phyloP scores from a whole-genome alignment of 2,888 invertebrate genomes.

The Tillus elongatus region DNA sequence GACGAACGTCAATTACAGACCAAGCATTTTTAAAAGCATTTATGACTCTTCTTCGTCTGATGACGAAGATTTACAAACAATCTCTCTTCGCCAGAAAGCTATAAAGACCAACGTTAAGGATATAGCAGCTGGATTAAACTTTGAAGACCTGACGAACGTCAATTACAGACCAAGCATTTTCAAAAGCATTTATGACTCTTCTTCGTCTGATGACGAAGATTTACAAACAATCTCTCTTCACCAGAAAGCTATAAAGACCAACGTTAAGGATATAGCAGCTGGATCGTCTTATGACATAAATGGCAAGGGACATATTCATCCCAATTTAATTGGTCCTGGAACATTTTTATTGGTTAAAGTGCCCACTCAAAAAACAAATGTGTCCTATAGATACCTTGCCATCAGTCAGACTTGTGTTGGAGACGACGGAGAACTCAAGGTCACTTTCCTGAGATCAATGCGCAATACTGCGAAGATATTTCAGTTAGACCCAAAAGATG shows the following conservation, averaged over 20 bases:
- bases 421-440: conserved; percentile 11
- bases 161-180: too few relatives aligned
- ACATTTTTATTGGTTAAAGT: conserved; percentile 7
- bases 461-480: conserved; percentile 10
- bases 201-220: too few relatives aligned
- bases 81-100: conserved; percentile 12
- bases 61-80: conserved; percentile 15
- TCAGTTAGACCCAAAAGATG: conserved; percentile 9
- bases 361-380: conserved; percentile 2
- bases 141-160: too few relatives aligned
- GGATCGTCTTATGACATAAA: conserved; percentile 1
- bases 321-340: conserved; percentile 3
- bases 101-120: not conserved
- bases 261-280: too few relatives aligned
- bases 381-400: not conserved
- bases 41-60: too few relatives aligned
- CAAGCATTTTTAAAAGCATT: too few relatives aligned
- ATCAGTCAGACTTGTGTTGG: not conserved
- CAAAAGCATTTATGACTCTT: too few relatives aligned
- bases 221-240: too few relatives aligned
- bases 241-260: not conserved
- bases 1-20: too few relatives aligned
- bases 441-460: conserved; percentile 10
- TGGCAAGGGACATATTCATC: not conserved
- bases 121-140: too few relatives aligned